Conservation (phyloP, 2,797 vertebrate species). For the Cyclopterus lumpus region DNA sequence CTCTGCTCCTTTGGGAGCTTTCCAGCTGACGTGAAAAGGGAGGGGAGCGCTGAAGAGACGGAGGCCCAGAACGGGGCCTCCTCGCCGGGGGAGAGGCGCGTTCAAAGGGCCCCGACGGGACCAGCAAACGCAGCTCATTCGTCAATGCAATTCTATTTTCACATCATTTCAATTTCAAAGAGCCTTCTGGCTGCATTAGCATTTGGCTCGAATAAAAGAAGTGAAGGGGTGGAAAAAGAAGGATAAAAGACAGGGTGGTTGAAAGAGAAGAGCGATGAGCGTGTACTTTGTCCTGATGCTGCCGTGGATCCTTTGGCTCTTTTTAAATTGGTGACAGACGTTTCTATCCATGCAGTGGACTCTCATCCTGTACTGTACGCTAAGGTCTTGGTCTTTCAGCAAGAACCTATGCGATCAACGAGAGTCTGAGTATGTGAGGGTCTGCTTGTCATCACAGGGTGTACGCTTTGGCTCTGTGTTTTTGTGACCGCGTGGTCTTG, state of each 20-base stretch:
- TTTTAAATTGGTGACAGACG: constrained; percentile 42
- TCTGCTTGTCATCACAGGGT: background rate
- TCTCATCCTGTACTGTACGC: background rate
- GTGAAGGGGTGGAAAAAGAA: constrained; percentile 46
- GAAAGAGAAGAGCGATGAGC: constrained; percentile 32
- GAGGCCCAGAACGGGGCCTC: constrained; percentile 63
- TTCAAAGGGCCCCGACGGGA: constrained; percentile 78
- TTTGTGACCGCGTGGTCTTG: background rate
- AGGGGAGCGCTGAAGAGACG: constrained; percentile 49
- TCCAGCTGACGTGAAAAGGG: constrained; percentile 52
- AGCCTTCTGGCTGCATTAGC: constrained; percentile 77
- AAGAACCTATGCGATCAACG: background rate
- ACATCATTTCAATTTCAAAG: constrained; percentile 88
- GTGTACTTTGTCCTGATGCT: constrained; percentile 25
- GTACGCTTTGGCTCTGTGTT: background rate
- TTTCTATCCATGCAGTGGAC: background rate
- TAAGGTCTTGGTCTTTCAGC: background rate
- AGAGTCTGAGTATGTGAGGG: background rate
- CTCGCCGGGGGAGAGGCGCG: constrained; percentile 46
- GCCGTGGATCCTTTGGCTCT: constrained; percentile 2
- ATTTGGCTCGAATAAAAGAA: constrained; percentile 74
- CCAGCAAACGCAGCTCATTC: constrained; percentile 81
- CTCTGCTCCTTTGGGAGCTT: constrained; percentile 50
- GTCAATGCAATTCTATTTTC: constrained; percentile 81
- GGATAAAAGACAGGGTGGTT: constrained; percentile 1